A percentile compares a stretch with the other conserved stretches of the same genome.
phyloP scores from a whole-genome alignment of 2,113 vertebrate species.

The Syngnathoides biaculeatus region DNA sequence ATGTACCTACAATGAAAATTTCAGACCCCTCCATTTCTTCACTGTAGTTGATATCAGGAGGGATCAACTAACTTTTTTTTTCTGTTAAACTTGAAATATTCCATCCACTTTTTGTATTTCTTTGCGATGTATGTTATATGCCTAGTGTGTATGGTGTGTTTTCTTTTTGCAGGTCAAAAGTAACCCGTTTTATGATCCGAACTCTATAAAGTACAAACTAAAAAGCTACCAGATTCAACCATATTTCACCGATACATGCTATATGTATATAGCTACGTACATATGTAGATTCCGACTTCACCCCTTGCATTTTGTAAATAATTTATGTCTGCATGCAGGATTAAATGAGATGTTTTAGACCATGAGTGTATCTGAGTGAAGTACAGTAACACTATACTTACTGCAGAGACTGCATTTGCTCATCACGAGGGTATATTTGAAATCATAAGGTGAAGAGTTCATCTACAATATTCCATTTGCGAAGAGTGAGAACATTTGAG shows the following conservation, averaged over 20 bases:
- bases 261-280: background rate
- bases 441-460: conserved; percentile 47
- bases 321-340: conserved; percentile 19
- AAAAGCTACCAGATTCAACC: background rate
- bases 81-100: background rate
- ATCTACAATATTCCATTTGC: conserved; percentile 21
- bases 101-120: background rate
- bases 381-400: conserved; percentile 49
- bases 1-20: too few relatives aligned
- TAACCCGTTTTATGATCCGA: background rate
- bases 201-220: background rate
- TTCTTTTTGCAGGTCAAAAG: background rate
- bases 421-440: conserved; percentile 48
- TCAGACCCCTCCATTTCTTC: too few relatives aligned
- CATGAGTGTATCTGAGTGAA: conserved; percentile 26
- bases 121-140: background rate
- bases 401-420: conserved; percentile 46
- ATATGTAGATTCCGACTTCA: background rate
- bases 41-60: too few relatives aligned
- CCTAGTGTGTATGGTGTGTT: background rate
- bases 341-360: conserved; percentile 39
- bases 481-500: conserved; percentile 14
- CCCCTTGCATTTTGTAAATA: conserved; percentile 3
- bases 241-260: background rate
- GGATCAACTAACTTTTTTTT: background rate